These are phyloP conservation scores for Empis stercorea DNA, from an alignment of 2,888 invertebrate genomes.

Conservation along the genomic window DNA sequence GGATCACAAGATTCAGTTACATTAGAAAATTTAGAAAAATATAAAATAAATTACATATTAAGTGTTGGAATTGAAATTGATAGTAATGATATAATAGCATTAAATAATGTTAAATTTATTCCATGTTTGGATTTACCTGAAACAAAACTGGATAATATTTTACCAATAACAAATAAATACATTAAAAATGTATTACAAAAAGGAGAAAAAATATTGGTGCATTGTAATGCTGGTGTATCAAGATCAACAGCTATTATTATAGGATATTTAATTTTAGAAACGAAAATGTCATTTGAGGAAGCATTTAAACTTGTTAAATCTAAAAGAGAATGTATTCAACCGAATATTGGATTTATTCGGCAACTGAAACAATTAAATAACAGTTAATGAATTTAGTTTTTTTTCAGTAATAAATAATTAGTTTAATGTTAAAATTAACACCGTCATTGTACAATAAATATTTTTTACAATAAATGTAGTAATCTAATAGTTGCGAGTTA, in stretches of 20 bases:
- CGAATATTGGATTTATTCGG: conserved; percentile 66
- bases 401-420: too few relatives aligned
- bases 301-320: conserved; percentile 56
- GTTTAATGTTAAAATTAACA: too few relatives aligned
- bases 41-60: conserved; percentile 57
- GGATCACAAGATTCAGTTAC: conserved; percentile 81
- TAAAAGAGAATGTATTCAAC: conserved; percentile 55
- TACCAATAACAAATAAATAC: conserved; percentile 46
- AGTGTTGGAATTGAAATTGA: conserved; percentile 56
- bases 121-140: conserved; percentile 66
- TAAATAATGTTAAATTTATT: conserved; percentile 37
- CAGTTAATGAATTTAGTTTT: background rate
- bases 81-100: background rate
- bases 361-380: conserved; percentile 42
- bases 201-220: conserved; percentile 53
- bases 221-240: conserved; percentile 89
- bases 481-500: too few relatives aligned
- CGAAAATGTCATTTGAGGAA: conserved; percentile 43
- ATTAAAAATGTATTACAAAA: conserved; percentile 43
- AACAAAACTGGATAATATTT: conserved; percentile 40
- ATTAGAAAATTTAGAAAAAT: conserved; percentile 40
- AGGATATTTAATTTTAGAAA: conserved; percentile 60
- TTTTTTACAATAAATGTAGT: too few relatives aligned
- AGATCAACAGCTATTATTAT: conserved; percentile 68
- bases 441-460: too few relatives aligned